Base-by-base conservation (phyloP, 2,888 invertebrate species). In the Ptilodon capucinus region DNA sequence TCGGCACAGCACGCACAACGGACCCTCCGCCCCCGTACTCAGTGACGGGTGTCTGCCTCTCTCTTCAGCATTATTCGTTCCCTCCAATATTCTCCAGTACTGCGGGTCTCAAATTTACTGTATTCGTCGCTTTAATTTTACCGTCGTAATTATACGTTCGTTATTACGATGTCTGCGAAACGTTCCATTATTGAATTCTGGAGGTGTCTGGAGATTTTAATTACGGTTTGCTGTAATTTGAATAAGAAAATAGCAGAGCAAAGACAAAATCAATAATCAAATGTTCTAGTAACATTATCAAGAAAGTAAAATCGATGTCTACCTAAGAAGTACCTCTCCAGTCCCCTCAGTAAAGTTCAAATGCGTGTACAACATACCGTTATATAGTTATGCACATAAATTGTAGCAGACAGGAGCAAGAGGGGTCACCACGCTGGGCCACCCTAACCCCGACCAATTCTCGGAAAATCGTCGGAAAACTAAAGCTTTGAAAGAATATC, bases 1-100 rank as follows among this genome's bases (percentile, higher is more conserved):
- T 49, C 46, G 62, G 62, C 61, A 53, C 64, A 60, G 68, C 79
- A 81, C 74, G 79, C 73, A 66, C 61, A 52, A 44, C 65, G 52
- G 55, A 49, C 63, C 57, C 38, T 52, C 51, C 66, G 54, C 59
- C 63, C 68, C 60, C 70, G 44, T 54, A 48, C 44, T 50, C 52
- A 60, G 57, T 71, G 62, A 59, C 58, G 60, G 40, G 57, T 68
- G 66, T 63, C 68, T 60, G 53, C 57, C 68, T 58, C 65, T 68
- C 67, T 72, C 64, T 68, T 76, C 71, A 59, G 55, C 44, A 41
- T 53, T 60, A 55, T 36, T 34, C 68, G 65, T 56, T 60, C 57
- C 57, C 41, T 52, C 35, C 17, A 51, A 42, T 59, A 39, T 32
- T 40, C 45, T 32, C 9, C n/a, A 21, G 39, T 21, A 11, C 19